Percentiles rank a stretch among this genome's conserved stretches.
These are phyloP conservation scores for Anguilla obscura DNA, from an alignment of 2,797 vertebrate species.

Conservation along the genomic window DNA sequence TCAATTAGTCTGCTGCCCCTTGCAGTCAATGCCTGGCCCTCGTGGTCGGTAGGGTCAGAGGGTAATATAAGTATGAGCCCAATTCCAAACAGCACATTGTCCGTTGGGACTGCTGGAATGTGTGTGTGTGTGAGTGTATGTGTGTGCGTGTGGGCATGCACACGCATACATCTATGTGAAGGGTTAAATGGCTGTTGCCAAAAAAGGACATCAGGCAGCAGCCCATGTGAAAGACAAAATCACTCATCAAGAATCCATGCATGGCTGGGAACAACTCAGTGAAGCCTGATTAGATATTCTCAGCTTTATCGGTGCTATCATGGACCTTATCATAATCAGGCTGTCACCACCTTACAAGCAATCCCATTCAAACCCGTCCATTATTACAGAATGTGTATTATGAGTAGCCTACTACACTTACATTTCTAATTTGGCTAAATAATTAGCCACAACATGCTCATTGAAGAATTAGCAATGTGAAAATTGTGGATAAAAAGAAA, in stretches of 20 bases:
- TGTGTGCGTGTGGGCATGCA: neutral
- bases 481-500: too few species aligned
- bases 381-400: too few species aligned
- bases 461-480: too few species aligned
- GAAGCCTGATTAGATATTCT: neutral
- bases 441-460: too few species aligned
- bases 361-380: neutral
- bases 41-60: slow-evolving; percentile 43
- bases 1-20: slow-evolving; percentile 50
- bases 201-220: neutral
- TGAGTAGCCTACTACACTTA: too few species aligned
- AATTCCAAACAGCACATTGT: slow-evolving; percentile 52
- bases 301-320: neutral
- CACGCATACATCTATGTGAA: neutral
- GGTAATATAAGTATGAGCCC: slow-evolving; percentile 63
- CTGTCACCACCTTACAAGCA: neutral
- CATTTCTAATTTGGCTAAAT: too few species aligned
- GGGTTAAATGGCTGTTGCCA: neutral
- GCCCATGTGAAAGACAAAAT: neutral
- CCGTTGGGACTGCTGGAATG: slow-evolving; percentile 50
- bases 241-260: neutral
- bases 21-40: slow-evolving; percentile 40
- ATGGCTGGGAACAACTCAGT: neutral
- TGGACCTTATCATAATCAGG: neutral
- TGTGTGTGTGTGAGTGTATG: neutral